These are phyloP conservation scores for Copidosoma aretas DNA, from an alignment of 2,888 invertebrate species.

Conservation along the genomic window DNA sequence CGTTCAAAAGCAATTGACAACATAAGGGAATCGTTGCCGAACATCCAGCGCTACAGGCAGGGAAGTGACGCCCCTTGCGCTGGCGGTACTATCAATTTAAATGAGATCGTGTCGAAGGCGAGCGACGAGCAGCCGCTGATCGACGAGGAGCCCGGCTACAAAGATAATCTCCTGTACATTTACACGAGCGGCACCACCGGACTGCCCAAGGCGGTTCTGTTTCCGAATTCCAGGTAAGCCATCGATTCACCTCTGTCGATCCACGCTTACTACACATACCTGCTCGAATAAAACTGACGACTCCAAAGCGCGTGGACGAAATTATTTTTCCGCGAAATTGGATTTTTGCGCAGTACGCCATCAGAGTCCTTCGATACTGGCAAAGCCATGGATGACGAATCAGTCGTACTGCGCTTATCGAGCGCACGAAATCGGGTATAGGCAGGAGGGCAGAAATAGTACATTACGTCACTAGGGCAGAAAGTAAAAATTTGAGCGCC, in stretches of 20 bases:
- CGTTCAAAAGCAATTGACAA: constrained; percentile 53
- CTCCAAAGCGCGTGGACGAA: constrained; percentile 3
- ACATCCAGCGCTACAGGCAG: constrained; percentile 49
- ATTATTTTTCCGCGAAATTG: background rate
- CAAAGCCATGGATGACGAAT: background rate
- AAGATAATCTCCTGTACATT: constrained; percentile 69
- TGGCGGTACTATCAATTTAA: constrained; percentile 50
- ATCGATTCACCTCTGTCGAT: background rate
- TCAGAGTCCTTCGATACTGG: background rate
- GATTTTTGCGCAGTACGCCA: too few relatives aligned
- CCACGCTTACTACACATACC: background rate
- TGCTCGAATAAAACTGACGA: background rate
- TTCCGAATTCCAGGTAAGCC: constrained; percentile 71
- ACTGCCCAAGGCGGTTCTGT: constrained; percentile 72
- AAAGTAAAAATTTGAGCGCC: too few relatives aligned
- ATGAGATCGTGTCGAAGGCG: constrained; percentile 52
- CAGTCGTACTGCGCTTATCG: too few relatives aligned
- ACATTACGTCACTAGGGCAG: too few relatives aligned
- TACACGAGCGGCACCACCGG: constrained; percentile 78
- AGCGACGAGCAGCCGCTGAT: constrained; percentile 53
- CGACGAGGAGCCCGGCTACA: constrained; percentile 56
- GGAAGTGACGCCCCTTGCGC: constrained; percentile 44
- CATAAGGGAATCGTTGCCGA: constrained; percentile 49
- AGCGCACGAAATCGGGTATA: too few relatives aligned
- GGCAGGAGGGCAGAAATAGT: too few relatives aligned